These are phyloP conservation scores for Procambarus clarkii DNA, from an alignment of 1,140 invertebrate genomes.

Conservation along the genomic window DNA sequence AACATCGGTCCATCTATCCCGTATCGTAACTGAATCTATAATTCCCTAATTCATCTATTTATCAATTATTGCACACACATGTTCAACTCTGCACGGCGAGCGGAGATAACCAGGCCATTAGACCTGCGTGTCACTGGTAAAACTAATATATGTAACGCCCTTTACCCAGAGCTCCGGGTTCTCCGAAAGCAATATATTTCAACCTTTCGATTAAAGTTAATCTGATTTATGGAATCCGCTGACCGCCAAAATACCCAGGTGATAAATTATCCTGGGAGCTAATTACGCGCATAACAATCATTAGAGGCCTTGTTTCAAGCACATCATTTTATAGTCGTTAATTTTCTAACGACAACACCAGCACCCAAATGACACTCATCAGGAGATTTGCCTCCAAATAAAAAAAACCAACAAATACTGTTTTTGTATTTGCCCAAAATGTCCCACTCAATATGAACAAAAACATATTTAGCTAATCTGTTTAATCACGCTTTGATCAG, in stretches of 20 bases:
- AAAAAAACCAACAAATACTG: conserved; percentile 30
- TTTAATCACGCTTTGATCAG: conserved; percentile 60
- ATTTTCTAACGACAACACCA: conserved; percentile 12
- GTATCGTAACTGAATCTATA: too few species aligned
- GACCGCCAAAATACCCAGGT: conserved; percentile 28
- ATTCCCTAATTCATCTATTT: too few species aligned
- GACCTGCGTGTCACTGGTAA: background rate
- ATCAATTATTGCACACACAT: too few species aligned
- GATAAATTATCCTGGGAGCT: conserved; percentile 31
- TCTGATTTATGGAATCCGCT: conserved; percentile 38
- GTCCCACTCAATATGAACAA: conserved; percentile 63
- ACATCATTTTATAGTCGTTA: conserved; percentile 37
- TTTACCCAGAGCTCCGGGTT: background rate
- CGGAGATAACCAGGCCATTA: too few species aligned
- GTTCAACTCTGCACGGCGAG: too few species aligned
- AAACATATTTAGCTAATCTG: conserved; percentile 66
- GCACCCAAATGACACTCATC: conserved; percentile 48
- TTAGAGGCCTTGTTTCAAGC: conserved; percentile 10
- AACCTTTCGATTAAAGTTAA: conserved; percentile 23
- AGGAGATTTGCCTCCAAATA: conserved; percentile 39
- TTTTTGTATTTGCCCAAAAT: conserved; percentile 41
- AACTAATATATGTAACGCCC: background rate
- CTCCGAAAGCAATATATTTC: conserved; percentile 31
- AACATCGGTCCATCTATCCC: too few species aligned
- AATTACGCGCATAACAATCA: conserved; percentile 30